Conservation (phyloP, 2,888 invertebrate species). For the Rambutsinella grinnellia region DNA sequence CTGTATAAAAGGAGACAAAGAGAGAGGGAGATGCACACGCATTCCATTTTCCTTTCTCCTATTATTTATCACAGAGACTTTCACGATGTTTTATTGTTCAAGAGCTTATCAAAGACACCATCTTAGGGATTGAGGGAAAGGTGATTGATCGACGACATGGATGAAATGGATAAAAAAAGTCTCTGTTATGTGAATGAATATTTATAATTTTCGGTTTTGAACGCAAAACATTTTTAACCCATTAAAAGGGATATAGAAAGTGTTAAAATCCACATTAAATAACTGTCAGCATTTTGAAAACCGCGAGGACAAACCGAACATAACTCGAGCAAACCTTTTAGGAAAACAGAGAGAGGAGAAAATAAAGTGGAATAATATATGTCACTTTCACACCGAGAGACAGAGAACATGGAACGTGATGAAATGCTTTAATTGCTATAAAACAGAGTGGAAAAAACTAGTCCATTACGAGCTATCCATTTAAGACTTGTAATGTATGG, state of each 20-base stretch:
- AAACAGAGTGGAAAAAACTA: conserved; percentile 3
- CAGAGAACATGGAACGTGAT: conserved; percentile 41
- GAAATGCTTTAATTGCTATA: conserved; percentile 48
- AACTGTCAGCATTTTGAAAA: background rate
- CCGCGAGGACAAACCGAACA: background rate
- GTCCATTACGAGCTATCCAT: background rate
- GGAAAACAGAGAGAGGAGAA: conserved; percentile 15
- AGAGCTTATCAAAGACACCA: background rate
- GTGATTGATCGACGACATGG: background rate
- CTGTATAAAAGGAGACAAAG: conserved; percentile 57
- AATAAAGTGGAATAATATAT: conserved; percentile 20
- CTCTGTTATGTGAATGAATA: background rate
- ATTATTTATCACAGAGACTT: conserved; percentile 58
- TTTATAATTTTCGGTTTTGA: background rate
- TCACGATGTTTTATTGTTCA: background rate
- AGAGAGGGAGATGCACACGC: conserved; percentile 49
- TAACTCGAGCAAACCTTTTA: conserved; percentile 10
- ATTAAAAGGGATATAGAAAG: background rate
- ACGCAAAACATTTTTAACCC: background rate
- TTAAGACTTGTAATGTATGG: background rate
- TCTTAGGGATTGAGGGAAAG: background rate
- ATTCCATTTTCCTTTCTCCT: conserved; percentile 43
- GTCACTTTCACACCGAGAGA: conserved; percentile 34
- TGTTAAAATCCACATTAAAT: background rate
- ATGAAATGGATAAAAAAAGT: background rate